These are phyloP conservation scores for Dexiosoma caninum DNA, from an alignment of 2,888 invertebrate genomes.

Conservation along the genomic window DNA sequence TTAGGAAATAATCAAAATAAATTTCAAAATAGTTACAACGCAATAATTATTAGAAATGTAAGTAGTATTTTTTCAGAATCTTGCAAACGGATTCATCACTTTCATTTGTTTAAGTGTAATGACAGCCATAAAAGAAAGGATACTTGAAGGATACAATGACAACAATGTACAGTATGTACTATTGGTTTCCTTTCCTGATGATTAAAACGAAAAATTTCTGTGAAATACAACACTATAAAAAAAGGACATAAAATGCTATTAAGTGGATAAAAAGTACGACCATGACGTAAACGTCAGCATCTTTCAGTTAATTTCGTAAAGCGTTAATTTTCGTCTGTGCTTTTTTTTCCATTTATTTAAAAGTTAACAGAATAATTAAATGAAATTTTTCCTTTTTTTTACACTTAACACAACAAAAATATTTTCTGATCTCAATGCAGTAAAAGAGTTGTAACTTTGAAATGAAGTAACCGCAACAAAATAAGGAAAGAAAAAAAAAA, in stretches of 20 bases:
- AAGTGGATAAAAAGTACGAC: neutral
- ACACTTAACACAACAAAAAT: neutral
- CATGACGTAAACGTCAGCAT: slow-evolving; percentile 9
- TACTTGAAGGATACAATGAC: neutral
- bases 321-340: slow-evolving; percentile 34
- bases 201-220: neutral
- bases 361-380: slow-evolving; percentile 38
- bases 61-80: no score
- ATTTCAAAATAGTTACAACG: no score
- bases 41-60: no score
- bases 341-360: slow-evolving; percentile 12
- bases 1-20: no score
- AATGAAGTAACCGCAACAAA: slow-evolving; percentile 24
- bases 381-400: neutral
- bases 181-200: neutral
- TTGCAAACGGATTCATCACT: neutral
- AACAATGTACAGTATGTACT: slow-evolving; percentile 13
- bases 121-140: neutral
- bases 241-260: neutral
- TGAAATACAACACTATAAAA: slow-evolving; percentile 8
- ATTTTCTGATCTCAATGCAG: neutral
- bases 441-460: slow-evolving; percentile 33
- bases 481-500: neutral
- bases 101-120: slow-evolving; percentile 20
- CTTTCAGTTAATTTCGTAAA: slow-evolving; percentile 39